Base-by-base conservation (phyloP, 2,797 vertebrate genomes). In the Lophius americanus region DNA sequence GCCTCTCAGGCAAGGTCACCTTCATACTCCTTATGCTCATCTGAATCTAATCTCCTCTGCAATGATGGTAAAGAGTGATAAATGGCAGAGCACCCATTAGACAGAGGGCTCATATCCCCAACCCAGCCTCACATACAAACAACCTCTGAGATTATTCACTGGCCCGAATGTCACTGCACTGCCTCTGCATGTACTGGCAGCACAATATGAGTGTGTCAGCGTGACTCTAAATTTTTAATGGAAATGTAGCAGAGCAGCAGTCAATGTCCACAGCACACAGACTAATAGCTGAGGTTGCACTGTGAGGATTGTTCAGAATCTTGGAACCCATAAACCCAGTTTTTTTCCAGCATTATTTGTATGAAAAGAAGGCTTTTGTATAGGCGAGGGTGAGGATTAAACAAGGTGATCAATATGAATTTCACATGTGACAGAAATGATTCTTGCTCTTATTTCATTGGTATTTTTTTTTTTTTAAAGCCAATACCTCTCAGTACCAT, bases 161-260 rank as follows among this genome's bases (percentile, higher is more conserved):
- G 44, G 36, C 60, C 51, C 6, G 56, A 65, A 77, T 79, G 86
- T 78, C 76, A 71, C 55, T 48, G 55, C 9, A 1, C 73, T 46
- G 41, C 37, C 10, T 13, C 84, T 56, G 66, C 5, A 11, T 36
- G 78, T 71, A 77, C 75, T 68, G 23, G 39, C 77, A 66, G 68
- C 66, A 79, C 68, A 70, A 79, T 67, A 49, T 55, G 67, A 84
- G 68, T 9, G 2, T 74, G 73, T 76, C 83, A 66, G 61, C 56
- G 64, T 67, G 78, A 73, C 79, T 84, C 75, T 83, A 69, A n/a
- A 84, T 88, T 75, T 87, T 80, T 81, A 81, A 85, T 89, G 73
- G 78, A 79, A 87, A 85, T 62, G 59, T 53, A 68, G 66, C 55
- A 73, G 53, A 65, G 64, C 80, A 68, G 69, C 67, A 64, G 74